A percentile compares a stretch with the other conserved stretches of the same genome.
Evolutionary conservation across 1,140 invertebrate species (phyloP).

Genomic region (Listronotus bonariensis): DNA sequence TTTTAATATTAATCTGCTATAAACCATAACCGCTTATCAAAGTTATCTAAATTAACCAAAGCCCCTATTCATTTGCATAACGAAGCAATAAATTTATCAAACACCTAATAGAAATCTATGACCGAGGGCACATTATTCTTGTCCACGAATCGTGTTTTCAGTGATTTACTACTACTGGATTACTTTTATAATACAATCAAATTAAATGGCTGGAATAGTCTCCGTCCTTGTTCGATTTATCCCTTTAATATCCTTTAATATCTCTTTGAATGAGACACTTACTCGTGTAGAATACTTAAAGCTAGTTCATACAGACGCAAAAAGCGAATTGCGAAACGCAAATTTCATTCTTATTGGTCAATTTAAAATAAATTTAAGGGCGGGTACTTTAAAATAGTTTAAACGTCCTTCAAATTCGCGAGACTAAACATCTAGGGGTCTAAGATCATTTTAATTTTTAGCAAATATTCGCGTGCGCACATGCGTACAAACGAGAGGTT

Average conservation of each 20-base stretch:
- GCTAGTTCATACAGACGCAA: too few species aligned
- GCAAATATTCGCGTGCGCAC: too few species aligned
- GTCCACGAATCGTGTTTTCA: conserved; percentile 18
- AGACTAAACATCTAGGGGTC: too few species aligned
- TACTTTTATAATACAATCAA: conserved; percentile 37
- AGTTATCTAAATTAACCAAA: conserved; percentile 2
- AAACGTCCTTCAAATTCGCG: too few species aligned
- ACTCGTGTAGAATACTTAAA: too few species aligned
- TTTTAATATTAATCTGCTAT: too few species aligned
- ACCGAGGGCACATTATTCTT: conserved; percentile 25
- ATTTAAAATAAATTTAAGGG: too few species aligned
- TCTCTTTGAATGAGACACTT: conserved; percentile 29
- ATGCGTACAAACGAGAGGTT: too few species aligned
- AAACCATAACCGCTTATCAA: neutral
- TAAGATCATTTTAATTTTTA: too few species aligned
- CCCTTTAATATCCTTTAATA: conserved; percentile 22
- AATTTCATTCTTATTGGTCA: too few species aligned
- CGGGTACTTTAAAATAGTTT: too few species aligned
- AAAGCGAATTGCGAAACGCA: too few species aligned
- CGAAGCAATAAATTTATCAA: conserved; percentile 21
- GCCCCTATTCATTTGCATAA: conserved; percentile 15
- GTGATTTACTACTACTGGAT: conserved; percentile 32
- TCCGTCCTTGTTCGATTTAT: conserved; percentile 24
- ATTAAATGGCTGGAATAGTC: conserved; percentile 29
- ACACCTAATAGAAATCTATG: conserved; percentile 35